Conservation (phyloP, 2,113 vertebrate genomes). For the Boleophthalmus pectinirostris region DNA sequence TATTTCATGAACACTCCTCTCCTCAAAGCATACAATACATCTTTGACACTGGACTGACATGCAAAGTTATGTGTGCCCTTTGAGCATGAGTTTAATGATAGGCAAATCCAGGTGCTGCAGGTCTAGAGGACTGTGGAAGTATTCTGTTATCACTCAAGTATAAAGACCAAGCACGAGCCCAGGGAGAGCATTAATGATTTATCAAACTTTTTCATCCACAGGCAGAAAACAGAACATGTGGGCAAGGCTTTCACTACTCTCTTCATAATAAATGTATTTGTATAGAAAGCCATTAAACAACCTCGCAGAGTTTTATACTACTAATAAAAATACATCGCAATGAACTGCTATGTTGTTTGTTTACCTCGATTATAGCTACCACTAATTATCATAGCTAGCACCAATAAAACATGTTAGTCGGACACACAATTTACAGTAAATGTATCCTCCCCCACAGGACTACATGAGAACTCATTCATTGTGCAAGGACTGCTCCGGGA, state of each 20-base stretch:
- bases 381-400: too few relatives aligned
- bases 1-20: neutral
- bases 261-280: neutral
- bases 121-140: constrained; percentile 23
- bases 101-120: constrained; percentile 30
- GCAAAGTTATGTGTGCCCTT: constrained; percentile 31
- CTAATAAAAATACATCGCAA: neutral
- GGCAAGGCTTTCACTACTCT: neutral
- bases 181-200: constrained; percentile 66
- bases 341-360: neutral
- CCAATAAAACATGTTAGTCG: neutral
- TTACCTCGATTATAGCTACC: neutral
- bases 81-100: constrained; percentile 25
- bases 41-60: neutral
- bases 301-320: constrained; percentile 5
- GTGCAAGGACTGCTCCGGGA: neutral
- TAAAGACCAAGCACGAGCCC: constrained; percentile 45
- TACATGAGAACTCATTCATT: constrained; percentile 1
- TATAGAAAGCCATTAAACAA: constrained; percentile 14
- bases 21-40: constrained; percentile 9
- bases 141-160: constrained; percentile 53
- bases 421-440: neutral
- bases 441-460: neutral
- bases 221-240: neutral
- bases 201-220: constrained; percentile 45